A percentile compares a stretch with the other conserved stretches of the same genome.
Conservation (phyloP, 2,113 vertebrate genomes). For the Mus spicilegus region DNA sequence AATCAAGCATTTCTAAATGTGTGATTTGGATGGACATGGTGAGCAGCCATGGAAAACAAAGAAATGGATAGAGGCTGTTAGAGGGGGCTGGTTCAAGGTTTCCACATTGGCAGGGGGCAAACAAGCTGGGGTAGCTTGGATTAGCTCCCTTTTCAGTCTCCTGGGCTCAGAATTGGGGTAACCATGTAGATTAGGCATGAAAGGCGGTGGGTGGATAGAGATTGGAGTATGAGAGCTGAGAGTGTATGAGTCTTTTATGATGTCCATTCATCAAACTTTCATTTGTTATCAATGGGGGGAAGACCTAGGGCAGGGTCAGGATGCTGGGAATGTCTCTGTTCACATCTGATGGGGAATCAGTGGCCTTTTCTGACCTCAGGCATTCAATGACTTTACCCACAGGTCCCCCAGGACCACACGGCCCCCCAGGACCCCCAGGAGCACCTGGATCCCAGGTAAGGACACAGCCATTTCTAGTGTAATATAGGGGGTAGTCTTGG, state of each 20-base stretch:
- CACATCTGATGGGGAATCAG: neutral
- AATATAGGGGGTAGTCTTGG: rapidly evolving
- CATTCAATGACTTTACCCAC: conserved; percentile 66
- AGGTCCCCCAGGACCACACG: conserved; percentile 90
- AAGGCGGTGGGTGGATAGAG: no score
- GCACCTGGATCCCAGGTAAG: conserved; percentile 91
- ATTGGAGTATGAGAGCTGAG: rapidly evolving
- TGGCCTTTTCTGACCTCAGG: neutral
- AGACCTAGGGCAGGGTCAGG: neutral
- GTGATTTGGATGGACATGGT: no score
- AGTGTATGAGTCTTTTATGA: rapidly evolving
- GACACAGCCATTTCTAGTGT: neutral
- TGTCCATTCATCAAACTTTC: neutral
- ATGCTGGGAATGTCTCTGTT: neutral
- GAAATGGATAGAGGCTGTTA: neutral
- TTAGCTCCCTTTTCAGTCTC: no score
- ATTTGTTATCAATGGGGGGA: neutral
- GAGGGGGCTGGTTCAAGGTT: no score
- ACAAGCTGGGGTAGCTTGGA: neutral
- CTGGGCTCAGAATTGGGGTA: neutral
- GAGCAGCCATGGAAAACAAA: neutral
- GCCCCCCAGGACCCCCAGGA: conserved; percentile 89
- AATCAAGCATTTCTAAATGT: neutral
- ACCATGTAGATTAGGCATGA: rapidly evolving
- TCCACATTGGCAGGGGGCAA: rapidly evolving